Conservation (phyloP, 2,888 invertebrate species). For the Platycheirus albimanus region DNA sequence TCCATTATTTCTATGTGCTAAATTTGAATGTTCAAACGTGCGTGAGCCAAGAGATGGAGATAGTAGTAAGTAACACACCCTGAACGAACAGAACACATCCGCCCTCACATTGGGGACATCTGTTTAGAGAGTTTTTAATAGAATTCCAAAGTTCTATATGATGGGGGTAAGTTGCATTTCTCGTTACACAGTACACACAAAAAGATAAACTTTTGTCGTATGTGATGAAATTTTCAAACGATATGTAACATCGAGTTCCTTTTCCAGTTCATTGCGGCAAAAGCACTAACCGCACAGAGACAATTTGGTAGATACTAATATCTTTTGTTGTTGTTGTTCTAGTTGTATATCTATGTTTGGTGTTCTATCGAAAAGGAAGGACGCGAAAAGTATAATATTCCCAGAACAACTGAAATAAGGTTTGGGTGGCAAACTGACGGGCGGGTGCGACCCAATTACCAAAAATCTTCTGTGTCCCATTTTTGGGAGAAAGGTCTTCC, state of each 20-base stretch:
- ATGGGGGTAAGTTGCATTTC: neutral
- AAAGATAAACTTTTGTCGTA: neutral
- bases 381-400: neutral
- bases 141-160: conserved; percentile 6
- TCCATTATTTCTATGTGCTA: too few species aligned
- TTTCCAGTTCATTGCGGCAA: conserved; percentile 12
- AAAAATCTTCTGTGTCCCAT: neutral
- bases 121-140: conserved; percentile 8
- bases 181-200: neutral
- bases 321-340: neutral
- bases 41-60: neutral
- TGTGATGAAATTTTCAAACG: conserved; percentile 16
- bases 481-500: neutral
- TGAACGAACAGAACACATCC: conserved; percentile 6
- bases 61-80: too few species aligned
- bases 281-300: neutral
- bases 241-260: conserved; percentile 3
- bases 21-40: neutral
- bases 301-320: neutral
- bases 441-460: neutral
- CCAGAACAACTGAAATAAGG: neutral
- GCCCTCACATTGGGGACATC: conserved; percentile 1
- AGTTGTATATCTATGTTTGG: neutral
- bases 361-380: neutral
- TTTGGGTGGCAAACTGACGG: neutral